Base-by-base conservation (phyloP, 2,888 invertebrate genomes). In the Cephus sareptanus region DNA sequence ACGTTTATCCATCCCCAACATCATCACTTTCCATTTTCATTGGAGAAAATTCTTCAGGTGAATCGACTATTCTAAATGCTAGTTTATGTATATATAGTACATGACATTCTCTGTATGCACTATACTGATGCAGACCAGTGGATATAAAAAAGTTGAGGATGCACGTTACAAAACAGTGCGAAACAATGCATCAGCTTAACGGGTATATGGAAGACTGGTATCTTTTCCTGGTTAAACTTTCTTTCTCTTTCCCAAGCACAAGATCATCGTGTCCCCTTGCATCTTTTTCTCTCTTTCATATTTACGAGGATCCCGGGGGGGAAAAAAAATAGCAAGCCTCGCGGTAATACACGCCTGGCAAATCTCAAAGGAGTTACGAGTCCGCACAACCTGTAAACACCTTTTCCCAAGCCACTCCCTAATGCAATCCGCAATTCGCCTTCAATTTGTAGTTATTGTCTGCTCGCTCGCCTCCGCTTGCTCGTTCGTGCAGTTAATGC, bases 401-500 rank as follows among this genome's bases (percentile, higher is more conserved):
- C 79, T 81, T 82, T 83, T 83, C 83, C 81, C 82, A 83, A 79
- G 83, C 83, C 84, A 82, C 84, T 82, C 84, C 84, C 79, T 76
- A 75, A 30, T 74, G 69, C 56, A 73, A 81, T 79, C 77, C 76
- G 76, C 78, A 81, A 80, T 80, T 81, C 75, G 70, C 79, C 76
- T 74, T 74, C 74, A 74, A 74, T 74, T 74, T 74, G 74, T 34
- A 74, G 74, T 74, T 74, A 74, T 70, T 33, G 74, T 74, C 74
- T 30, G 71, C 34, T n/a, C 34, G 74, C 31, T 33, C 71, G 71
- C 40, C 40, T 40, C 40, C 71, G 30, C 31, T 34, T n/a, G 34
- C 34, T 34, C 74, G 74, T 74, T 74, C 74, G 74, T 74, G 74
- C 74, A 34, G 74, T 74, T 74, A 74, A 74, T 74, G 71, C 71